Percentiles rank a stretch among this genome's conserved stretches.
Evolutionary conservation across 2,888 invertebrate species (phyloP).

Genomic region (Troilus luridus): DNA sequence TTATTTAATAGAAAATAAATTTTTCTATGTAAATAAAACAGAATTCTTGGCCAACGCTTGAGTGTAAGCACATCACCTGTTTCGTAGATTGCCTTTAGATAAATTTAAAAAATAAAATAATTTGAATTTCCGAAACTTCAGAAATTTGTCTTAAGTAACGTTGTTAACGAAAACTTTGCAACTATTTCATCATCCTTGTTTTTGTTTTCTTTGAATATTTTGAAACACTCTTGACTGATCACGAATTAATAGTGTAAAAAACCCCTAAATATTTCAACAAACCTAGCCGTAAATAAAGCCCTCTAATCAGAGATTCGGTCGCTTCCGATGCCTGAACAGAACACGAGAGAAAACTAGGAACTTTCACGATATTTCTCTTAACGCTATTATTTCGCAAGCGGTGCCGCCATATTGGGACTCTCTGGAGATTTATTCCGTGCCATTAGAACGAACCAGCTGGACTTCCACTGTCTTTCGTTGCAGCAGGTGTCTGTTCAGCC

Average conservation of each 20-base stretch:
- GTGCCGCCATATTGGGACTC: neutral
- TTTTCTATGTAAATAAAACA: no score
- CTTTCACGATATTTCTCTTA: constrained; percentile 35
- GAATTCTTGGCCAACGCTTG: no score
- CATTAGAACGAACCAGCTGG: constrained; percentile 7
- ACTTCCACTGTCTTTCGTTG: neutral
- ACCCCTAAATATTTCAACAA: neutral
- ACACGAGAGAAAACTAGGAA: neutral
- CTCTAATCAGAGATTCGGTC: neutral
- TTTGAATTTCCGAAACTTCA: no score
- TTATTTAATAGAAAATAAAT: no score
- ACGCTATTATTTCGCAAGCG: constrained; percentile 28
- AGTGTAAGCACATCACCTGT: no score
- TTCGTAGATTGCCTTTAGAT: no score
- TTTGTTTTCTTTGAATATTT: no score
- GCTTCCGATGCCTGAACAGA: neutral
- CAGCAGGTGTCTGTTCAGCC: neutral
- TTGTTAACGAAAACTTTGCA: no score
- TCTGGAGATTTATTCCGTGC: neutral
- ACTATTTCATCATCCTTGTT: no score
- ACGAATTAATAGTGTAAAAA: neutral
- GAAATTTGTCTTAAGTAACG: no score
- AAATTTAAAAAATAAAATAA: no score
- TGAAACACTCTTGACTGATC: no score
- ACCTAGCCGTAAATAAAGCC: neutral